phyloP scores from a whole-genome alignment of 2,113 vertebrate genomes.

The Pelodiscus sinensis region DNA sequence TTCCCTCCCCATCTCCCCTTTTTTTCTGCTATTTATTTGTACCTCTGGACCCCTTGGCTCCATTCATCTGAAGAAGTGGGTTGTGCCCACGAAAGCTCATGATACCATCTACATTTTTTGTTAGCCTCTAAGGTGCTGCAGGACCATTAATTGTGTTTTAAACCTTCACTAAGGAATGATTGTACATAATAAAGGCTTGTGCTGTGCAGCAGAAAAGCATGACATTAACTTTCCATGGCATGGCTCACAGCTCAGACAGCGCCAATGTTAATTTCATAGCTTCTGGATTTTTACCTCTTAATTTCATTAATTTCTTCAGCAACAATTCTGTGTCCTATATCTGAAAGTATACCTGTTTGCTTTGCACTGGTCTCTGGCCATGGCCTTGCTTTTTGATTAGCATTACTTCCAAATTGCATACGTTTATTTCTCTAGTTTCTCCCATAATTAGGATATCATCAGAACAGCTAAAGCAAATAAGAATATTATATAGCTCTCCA shows the following conservation, averaged over 20 bases:
- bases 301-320: background rate
- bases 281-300: background rate
- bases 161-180: background rate
- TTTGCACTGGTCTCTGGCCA: background rate
- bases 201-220: background rate
- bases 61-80: too few relatives aligned
- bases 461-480: background rate
- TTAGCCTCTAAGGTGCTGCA: too few relatives aligned
- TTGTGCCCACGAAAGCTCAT: too few relatives aligned
- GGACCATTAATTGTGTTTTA: too few relatives aligned
- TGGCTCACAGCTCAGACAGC: background rate
- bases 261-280: background rate
- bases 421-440: background rate
- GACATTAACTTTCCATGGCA: background rate
- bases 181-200: background rate
- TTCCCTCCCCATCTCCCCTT: too few relatives aligned
- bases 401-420: background rate
- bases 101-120: too few relatives aligned
- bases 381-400: background rate
- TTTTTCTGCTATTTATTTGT: too few relatives aligned
- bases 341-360: background rate
- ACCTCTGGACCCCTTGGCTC: too few relatives aligned
- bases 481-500: background rate
- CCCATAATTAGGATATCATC: background rate
- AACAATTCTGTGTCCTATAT: background rate